Percentiles rank a stretch among this genome's conserved stretches.
These are phyloP conservation scores for Hemibagrus guttatus DNA, from an alignment of 2,797 vertebrate species.

Conservation along the genomic window DNA sequence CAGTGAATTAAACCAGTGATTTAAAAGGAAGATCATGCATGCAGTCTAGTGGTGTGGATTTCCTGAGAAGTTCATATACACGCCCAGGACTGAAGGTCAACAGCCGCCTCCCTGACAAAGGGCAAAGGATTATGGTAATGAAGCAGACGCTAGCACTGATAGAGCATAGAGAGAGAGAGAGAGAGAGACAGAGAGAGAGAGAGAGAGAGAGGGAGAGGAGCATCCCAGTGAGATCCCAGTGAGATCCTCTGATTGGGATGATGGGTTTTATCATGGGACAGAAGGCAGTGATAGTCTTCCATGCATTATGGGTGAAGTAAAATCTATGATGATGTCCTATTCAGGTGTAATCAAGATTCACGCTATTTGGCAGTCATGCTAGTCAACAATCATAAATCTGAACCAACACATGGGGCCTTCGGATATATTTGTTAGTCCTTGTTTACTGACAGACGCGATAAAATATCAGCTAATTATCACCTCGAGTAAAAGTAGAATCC, in stretches of 20 bases:
- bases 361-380: not conserved
- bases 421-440: slow-evolving; percentile 19
- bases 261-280: slow-evolving; percentile 49
- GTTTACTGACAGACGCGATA: slow-evolving; percentile 41
- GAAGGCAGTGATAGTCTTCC: slow-evolving; percentile 23
- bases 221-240: slow-evolving; percentile 59
- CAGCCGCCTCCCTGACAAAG: slow-evolving; percentile 61
- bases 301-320: slow-evolving; percentile 26
- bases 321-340: not conserved
- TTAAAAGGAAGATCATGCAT: not conserved
- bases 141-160: slow-evolving; percentile 58
- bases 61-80: slow-evolving; percentile 35
- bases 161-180: slow-evolving; percentile 35
- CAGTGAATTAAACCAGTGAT: not conserved
- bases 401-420: not conserved
- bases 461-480: slow-evolving; percentile 54
- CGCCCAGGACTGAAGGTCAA: slow-evolving; percentile 67
- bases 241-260: slow-evolving; percentile 55
- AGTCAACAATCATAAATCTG: not conserved
- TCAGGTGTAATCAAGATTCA: not conserved
- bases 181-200: not conserved
- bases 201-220: slow-evolving; percentile 15
- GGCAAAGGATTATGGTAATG: slow-evolving; percentile 66
- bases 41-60: not conserved
- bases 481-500: slow-evolving; percentile 60